Conservation (phyloP, 1,140 invertebrate genomes). For the Solenopsis invicta region DNA sequence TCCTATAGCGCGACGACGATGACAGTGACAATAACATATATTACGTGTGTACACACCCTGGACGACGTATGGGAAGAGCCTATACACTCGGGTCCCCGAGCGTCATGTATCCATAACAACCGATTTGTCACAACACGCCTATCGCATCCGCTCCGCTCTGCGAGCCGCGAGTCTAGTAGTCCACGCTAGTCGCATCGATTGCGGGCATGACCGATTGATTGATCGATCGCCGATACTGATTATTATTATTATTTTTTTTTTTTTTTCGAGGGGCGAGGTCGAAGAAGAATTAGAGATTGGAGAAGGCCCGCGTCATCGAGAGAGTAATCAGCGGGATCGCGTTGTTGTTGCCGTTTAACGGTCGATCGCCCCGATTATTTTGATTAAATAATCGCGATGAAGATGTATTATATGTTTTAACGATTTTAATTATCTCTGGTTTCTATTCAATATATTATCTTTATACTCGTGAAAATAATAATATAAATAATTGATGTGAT, state of each 20-base stretch:
- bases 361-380: not conserved
- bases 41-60: conserved; percentile 54
- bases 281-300: not conserved
- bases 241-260: too few species aligned
- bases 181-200: conserved; percentile 43
- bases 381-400: not conserved
- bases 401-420: not conserved
- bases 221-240: conserved; percentile 68
- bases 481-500: not conserved
- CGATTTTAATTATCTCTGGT: not conserved
- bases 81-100: conserved; percentile 54
- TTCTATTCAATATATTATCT: not conserved
- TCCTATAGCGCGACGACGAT: conserved; percentile 45
- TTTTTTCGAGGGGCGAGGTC: not conserved
- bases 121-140: conserved; percentile 76
- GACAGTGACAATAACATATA: conserved; percentile 31
- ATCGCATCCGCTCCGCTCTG: conserved; percentile 19
- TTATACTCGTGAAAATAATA: not conserved
- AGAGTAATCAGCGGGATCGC: not conserved
- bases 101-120: conserved; percentile 79
- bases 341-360: not conserved
- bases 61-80: conserved; percentile 57
- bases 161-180: too few species aligned
- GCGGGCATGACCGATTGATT: conserved; percentile 60
- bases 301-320: not conserved